phyloP scores from a whole-genome alignment of 2,113 vertebrate genomes.

The Aplodontia rufa region DNA sequence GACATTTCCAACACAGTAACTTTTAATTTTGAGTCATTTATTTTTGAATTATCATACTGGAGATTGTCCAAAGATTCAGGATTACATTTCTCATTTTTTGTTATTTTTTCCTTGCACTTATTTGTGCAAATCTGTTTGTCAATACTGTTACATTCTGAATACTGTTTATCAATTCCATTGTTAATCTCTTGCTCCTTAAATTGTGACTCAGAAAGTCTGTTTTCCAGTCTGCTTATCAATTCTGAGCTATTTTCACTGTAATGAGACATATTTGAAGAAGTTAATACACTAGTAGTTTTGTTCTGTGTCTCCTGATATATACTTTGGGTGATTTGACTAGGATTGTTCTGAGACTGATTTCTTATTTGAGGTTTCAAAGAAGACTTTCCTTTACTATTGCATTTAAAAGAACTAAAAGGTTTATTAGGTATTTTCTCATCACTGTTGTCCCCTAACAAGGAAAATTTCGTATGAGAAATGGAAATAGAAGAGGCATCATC shows the following conservation, averaged over 20 bases:
- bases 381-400: slow-evolving; percentile 81
- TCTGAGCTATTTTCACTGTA: slow-evolving; percentile 81
- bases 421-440: slow-evolving; percentile 86
- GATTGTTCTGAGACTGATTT: slow-evolving; percentile 87
- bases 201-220: slow-evolving; percentile 72
- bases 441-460: slow-evolving; percentile 80
- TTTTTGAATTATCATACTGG: slow-evolving; percentile 85
- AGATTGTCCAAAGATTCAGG: slow-evolving; percentile 80
- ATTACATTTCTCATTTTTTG: slow-evolving; percentile 73
- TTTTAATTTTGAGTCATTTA: slow-evolving; percentile 88
- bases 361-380: slow-evolving; percentile 89
- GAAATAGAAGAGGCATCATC: slow-evolving; percentile 73
- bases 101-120: slow-evolving; percentile 81
- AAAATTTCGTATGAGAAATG: slow-evolving; percentile 72
- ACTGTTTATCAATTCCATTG: slow-evolving; percentile 77
- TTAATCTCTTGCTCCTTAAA: slow-evolving; percentile 84
- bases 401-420: slow-evolving; percentile 83
- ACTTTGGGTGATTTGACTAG: slow-evolving; percentile 88
- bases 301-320: slow-evolving; percentile 85
- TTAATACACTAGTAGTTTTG: slow-evolving; percentile 76
- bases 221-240: slow-evolving; percentile 77
- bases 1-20: slow-evolving; percentile 80
- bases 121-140: slow-evolving; percentile 87
- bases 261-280: slow-evolving; percentile 80
- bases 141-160: slow-evolving; percentile 75